Base-by-base conservation (phyloP, 2,888 invertebrate genomes). In the Brachyptera putata region DNA sequence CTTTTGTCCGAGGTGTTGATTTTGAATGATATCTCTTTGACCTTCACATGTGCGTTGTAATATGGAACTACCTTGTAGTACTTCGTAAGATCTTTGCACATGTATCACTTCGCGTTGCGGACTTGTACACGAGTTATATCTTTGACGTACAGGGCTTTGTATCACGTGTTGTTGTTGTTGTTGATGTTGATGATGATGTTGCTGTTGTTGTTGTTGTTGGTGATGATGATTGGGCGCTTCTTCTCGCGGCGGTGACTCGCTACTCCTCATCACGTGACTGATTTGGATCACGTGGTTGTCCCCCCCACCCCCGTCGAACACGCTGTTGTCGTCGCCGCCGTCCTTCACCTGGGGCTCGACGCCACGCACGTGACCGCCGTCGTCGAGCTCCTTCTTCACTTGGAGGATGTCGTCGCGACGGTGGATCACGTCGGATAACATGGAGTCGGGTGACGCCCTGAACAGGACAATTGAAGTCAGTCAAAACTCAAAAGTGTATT, bases 371-470 rank as follows among this genome's bases (percentile, higher is more conserved):
- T 58, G 53, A 16, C 60, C 36, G 26, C 49, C 61, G 41, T 61
- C 60, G 46, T 59, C 63, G 36, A 56, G 46, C 36, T 46, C 50
- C 18, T 43, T 41, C 26, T 43, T 36, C 30, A 57, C 58, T 37
- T 49, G 58, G 48, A 41, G 7, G 49, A 55, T 3, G 36, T 56
- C 25, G 48, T 49, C 53, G 34, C 37, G 21, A 22, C 14, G 37
- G 58, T 36, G 21, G 53, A 24, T 16, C 11, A 43, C 24, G 21
- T 48, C 66, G 76, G 62, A 64, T 62, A 61, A 58, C 43, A 63
- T 58, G 61, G 72, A 77, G 76, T 73, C 76, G 76, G 72, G 77
- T 77, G 74, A 75, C 77, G 70, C 77, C 56, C 65, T 64, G 60
- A 5, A 30, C 7, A 30, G 11, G 30, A 7, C 11, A 11, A 30